Evolutionary conservation across 2,888 invertebrate genomes (phyloP).

Genomic region (Coremacera marginata): DNA sequence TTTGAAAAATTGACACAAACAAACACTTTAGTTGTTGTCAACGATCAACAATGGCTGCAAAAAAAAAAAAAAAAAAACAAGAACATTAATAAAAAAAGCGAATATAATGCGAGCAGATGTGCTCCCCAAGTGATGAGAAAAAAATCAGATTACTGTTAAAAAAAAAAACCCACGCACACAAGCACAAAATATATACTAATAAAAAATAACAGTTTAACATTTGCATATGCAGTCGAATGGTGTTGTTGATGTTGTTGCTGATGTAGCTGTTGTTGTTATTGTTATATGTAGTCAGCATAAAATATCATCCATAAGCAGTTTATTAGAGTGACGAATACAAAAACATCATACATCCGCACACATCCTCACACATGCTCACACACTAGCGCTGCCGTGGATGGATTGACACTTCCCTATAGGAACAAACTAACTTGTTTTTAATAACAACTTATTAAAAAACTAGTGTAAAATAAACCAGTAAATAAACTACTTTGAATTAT

Average conservation of each 20-base stretch:
- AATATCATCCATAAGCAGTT: slow-evolving; percentile 7
- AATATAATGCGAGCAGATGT: background rate
- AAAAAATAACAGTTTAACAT: background rate
- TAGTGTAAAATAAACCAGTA: no score
- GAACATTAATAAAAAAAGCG: background rate
- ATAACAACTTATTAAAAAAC: no score
- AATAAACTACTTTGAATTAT: no score
- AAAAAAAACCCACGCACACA: background rate
- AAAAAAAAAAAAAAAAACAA: no score
- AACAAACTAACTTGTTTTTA: no score
- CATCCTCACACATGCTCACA: background rate
- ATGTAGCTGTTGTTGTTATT: background rate
- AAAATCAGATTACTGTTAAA: background rate
- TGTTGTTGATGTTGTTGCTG: background rate
- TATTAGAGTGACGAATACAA: background rate
- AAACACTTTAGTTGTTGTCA: no score
- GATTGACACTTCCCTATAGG: background rate
- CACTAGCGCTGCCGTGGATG: background rate
- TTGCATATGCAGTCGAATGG: background rate
- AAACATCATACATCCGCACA: background rate
- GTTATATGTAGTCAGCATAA: background rate
- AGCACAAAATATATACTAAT: background rate
- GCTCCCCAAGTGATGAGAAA: background rate
- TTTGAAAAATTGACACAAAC: no score
- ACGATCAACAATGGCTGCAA: no score